A percentile compares a stretch with the other conserved stretches of the same genome.
These are phyloP conservation scores for Altica lythri DNA, from an alignment of 2,888 invertebrate species.

Conservation along the genomic window DNA sequence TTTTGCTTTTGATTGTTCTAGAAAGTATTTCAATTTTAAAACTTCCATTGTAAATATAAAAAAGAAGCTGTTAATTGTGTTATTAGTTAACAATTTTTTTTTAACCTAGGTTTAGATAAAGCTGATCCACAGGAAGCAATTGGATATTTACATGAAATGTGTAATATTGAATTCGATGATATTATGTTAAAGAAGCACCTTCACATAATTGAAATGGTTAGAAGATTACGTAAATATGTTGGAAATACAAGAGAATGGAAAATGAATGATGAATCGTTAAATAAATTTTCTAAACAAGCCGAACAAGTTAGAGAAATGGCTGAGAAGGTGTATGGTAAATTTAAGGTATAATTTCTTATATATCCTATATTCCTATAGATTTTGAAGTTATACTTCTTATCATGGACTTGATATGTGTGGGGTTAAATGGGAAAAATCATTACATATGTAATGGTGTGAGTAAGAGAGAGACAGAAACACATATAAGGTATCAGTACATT, in stretches of 20 bases:
- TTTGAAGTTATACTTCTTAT: too few species aligned
- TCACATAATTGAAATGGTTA: constrained; percentile 76
- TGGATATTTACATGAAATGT: constrained; percentile 66
- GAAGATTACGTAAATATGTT: constrained; percentile 74
- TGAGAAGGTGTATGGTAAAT: constrained; percentile 64
- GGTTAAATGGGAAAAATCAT: too few species aligned
- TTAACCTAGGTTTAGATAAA: constrained; percentile 41
- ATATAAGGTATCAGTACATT: too few species aligned
- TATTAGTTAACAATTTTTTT: too few species aligned
- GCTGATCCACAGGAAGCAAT: constrained; percentile 77
- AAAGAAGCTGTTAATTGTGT: too few species aligned
- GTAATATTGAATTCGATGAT: constrained; percentile 66
- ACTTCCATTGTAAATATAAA: too few species aligned
- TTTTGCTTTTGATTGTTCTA: too few species aligned
- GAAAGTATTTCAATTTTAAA: too few species aligned
- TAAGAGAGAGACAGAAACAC: too few species aligned
- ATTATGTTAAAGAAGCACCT: constrained; percentile 83
- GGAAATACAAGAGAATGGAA: constrained; percentile 80
- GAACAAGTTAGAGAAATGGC: constrained; percentile 73
- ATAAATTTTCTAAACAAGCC: constrained; percentile 70
- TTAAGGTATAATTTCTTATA: constrained; percentile 56
- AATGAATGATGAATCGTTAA: constrained; percentile 64
- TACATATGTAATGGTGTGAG: too few species aligned
- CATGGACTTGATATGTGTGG: too few species aligned
- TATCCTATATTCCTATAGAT: too few species aligned